Conservation (phyloP, 1,140 invertebrate genomes). For the Macrostomum lignano region DNA sequence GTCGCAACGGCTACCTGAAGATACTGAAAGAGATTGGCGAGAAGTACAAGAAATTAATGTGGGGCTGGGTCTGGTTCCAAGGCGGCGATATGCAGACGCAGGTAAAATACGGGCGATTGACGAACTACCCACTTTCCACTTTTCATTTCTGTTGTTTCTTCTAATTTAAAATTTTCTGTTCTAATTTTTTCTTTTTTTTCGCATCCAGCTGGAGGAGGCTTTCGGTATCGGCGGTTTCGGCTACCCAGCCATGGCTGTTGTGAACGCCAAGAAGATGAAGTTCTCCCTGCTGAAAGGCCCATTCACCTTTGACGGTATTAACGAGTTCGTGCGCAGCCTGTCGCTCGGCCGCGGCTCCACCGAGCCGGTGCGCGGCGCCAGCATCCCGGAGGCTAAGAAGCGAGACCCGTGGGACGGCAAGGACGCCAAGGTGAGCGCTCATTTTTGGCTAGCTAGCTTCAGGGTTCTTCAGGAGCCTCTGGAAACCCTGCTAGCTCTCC, state of each 20-base stretch:
- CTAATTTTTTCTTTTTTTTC: too few species aligned
- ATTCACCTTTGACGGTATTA: slow-evolving; percentile 71
- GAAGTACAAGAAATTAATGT: slow-evolving; percentile 77
- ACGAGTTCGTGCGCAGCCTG: slow-evolving; percentile 50
- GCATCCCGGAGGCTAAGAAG: slow-evolving; percentile 44
- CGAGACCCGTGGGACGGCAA: slow-evolving; percentile 78
- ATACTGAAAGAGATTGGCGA: slow-evolving; percentile 47
- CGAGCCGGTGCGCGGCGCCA: slow-evolving; percentile 50
- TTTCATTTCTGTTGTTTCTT: too few species aligned
- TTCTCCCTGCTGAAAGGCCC: slow-evolving; percentile 69
- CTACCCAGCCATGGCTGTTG: slow-evolving; percentile 54
- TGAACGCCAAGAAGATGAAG: slow-evolving; percentile 86
- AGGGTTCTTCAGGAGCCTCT: too few species aligned
- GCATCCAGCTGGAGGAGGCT: slow-evolving; percentile 58
- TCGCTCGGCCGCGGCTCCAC: slow-evolving; percentile 69
- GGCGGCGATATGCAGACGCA: too few species aligned
- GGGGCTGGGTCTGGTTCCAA: too few species aligned
- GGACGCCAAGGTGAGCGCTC: slow-evolving; percentile 43
- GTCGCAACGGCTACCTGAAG: slow-evolving; percentile 58
- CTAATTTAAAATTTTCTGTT: too few species aligned
- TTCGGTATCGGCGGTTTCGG: slow-evolving; percentile 60
- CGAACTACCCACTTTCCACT: too few species aligned
- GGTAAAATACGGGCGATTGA: too few species aligned
- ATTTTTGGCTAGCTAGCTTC: too few species aligned
- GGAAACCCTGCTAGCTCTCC: too few species aligned